Percentiles rank a stretch among this genome's conserved stretches.
These are phyloP conservation scores for Drosophila meridiana DNA, from an alignment of 2,888 invertebrate species.

Conservation along the genomic window DNA sequence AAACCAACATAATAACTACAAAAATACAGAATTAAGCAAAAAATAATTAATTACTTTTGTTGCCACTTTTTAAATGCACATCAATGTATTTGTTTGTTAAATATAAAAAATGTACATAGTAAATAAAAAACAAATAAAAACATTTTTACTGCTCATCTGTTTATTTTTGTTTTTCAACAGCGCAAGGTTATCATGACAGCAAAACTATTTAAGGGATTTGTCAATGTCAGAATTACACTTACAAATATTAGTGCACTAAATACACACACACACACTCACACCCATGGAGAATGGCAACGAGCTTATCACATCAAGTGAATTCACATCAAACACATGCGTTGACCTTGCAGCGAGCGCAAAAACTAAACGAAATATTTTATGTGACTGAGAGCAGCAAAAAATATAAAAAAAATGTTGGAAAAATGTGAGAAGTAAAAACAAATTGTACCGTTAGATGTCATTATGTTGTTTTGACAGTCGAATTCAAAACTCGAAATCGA, in stretches of 20 bases:
- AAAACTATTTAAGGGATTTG: constrained; percentile 32
- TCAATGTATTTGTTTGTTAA: not conserved
- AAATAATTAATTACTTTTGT: not conserved
- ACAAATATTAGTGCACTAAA: constrained; percentile 28
- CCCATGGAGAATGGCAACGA: not conserved
- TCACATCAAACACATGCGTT: constrained; percentile 40
- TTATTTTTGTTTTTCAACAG: constrained; percentile 3
- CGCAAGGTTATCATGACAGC: constrained; percentile 1
- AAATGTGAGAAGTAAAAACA: constrained; percentile 1
- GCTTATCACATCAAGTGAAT: constrained; percentile 57
- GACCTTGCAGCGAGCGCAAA: constrained; percentile 51
- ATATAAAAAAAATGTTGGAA: not conserved
- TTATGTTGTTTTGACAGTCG: constrained; percentile 78
- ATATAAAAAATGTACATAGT: not conserved
- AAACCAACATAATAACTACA: not conserved
- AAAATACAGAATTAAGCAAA: not conserved
- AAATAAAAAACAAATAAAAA: not conserved
- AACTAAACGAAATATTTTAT: constrained; percentile 21
- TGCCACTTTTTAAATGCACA: not conserved
- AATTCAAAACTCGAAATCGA: constrained; percentile 69
- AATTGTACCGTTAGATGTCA: constrained; percentile 55
- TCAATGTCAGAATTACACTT: constrained; percentile 48
- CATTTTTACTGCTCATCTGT: not conserved
- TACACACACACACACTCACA: not conserved
- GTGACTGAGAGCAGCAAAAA: not conserved